Conservation (phyloP, 2,113 vertebrate species). For the Corythoichthys intestinalis region DNA sequence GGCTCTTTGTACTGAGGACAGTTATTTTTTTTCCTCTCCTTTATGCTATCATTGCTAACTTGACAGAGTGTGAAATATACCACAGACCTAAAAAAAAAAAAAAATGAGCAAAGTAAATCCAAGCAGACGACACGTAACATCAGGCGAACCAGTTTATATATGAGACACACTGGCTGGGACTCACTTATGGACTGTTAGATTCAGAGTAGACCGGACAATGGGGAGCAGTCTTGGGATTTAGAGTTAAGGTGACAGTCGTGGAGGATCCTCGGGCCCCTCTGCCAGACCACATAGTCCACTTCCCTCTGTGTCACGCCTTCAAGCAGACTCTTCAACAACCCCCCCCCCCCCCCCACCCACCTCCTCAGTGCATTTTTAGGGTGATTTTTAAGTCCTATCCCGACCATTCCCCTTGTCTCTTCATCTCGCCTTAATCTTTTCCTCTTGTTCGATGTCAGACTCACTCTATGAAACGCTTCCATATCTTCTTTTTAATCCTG, state of each 20-base stretch:
- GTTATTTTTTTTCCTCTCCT: too few species aligned
- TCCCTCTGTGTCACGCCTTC: constrained; percentile 53
- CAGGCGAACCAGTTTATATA: constrained; percentile 11
- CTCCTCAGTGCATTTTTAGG: constrained; percentile 30
- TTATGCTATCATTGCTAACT: too few species aligned
- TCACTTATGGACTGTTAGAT: constrained; percentile 45
- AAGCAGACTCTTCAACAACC: constrained; percentile 28
- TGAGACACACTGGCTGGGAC: constrained; percentile 31
- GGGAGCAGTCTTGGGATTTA: constrained; percentile 48
- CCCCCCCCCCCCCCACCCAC: constrained; percentile 14
- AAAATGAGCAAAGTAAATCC: not conserved
- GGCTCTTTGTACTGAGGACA: too few species aligned
- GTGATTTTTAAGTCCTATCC: constrained; percentile 29
- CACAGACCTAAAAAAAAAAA: not conserved
- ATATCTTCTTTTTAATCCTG: constrained; percentile 11
- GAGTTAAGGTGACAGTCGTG: constrained; percentile 61
- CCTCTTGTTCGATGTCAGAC: constrained; percentile 22
- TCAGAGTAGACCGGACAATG: constrained; percentile 57
- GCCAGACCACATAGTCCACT: constrained; percentile 58
- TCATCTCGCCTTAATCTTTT: constrained; percentile 8
- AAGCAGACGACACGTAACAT: not conserved
- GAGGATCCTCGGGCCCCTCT: constrained; percentile 60
- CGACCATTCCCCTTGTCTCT: constrained; percentile 5
- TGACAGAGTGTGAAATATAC: not conserved
- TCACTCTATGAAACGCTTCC: constrained; percentile 23